Percentiles rank a stretch among this genome's conserved stretches.
Evolutionary conservation across 2,797 vertebrate genomes (phyloP).

Genomic region (Ptychobarbus kaznakovi): DNA sequence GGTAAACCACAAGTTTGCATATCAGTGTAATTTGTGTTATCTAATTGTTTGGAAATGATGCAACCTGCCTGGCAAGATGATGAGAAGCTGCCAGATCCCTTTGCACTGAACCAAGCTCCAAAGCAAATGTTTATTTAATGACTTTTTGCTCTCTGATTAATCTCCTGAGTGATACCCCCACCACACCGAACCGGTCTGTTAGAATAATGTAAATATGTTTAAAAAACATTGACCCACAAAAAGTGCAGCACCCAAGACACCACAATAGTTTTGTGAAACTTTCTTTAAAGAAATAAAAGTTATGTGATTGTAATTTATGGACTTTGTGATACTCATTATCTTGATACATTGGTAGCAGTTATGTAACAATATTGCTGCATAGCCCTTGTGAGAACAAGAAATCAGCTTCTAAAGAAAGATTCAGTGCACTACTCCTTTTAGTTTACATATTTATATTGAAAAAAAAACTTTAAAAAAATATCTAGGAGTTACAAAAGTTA

Average conservation of each 20-base stretch:
- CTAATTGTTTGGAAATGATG: constrained; percentile 47
- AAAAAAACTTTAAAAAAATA: too few relatives aligned
- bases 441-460: too few relatives aligned
- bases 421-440: constrained; percentile 41
- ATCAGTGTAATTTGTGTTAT: constrained; percentile 22
- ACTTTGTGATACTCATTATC: not conserved
- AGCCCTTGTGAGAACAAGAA: constrained; percentile 48
- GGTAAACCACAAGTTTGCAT: constrained; percentile 51
- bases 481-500: not conserved
- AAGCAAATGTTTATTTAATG: constrained; percentile 58
- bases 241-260: not conserved
- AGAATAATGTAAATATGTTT: constrained; percentile 51
- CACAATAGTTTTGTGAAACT: not conserved
- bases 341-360: not conserved
- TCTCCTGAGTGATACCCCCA: constrained; percentile 19
- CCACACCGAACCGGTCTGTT: not conserved
- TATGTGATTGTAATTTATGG: not conserved
- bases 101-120: constrained; percentile 22
- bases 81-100: constrained; percentile 6
- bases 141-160: constrained; percentile 40
- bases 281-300: not conserved
- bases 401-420: constrained; percentile 34
- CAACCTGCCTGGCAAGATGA: constrained; percentile 17
- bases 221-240: constrained; percentile 31
- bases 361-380: constrained; percentile 50